A percentile compares a stretch with the other conserved stretches of the same genome.
phyloP scores from a whole-genome alignment of 1,140 invertebrate species.

The Drosophila aff. region DNA sequence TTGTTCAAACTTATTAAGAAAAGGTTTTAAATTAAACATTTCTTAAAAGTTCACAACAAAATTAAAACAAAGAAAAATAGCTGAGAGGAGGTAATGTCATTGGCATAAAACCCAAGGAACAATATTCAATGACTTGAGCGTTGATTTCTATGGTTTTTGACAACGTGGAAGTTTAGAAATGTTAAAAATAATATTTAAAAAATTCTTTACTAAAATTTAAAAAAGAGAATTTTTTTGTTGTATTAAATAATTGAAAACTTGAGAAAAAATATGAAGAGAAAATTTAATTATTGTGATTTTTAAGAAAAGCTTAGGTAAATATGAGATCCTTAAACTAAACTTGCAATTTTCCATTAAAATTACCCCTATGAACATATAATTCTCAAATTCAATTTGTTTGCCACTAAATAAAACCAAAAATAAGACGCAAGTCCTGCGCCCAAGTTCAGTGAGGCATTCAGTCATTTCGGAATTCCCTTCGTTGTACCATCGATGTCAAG shows the following conservation, averaged over 20 bases:
- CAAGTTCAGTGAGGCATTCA: constrained; percentile 8
- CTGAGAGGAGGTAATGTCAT: too few relatives aligned
- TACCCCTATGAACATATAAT: neutral
- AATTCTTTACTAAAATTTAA: too few relatives aligned
- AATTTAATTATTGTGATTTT: neutral
- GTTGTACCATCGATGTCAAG: constrained; percentile 31
- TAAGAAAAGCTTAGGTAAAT: neutral
- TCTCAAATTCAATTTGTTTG: neutral
- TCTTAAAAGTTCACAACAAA: neutral
- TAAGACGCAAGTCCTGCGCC: neutral
- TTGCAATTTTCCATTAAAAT: neutral
- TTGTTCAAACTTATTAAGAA: neutral
- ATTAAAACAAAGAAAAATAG: neutral
- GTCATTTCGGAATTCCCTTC: constrained; percentile 8
- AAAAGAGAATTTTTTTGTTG: too few relatives aligned
- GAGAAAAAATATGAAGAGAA: too few relatives aligned
- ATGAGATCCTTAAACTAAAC: neutral
- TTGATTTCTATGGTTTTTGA: too few relatives aligned
- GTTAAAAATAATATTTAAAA: too few relatives aligned
- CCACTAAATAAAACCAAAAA: neutral
- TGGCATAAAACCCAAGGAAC: too few relatives aligned
- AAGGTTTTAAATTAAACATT: neutral
- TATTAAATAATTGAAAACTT: too few relatives aligned
- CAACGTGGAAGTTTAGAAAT: too few relatives aligned
- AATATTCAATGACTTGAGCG: too few relatives aligned